Evolutionary conservation across 2,888 invertebrate species (phyloP).

Genomic region (Pecten maximus): DNA sequence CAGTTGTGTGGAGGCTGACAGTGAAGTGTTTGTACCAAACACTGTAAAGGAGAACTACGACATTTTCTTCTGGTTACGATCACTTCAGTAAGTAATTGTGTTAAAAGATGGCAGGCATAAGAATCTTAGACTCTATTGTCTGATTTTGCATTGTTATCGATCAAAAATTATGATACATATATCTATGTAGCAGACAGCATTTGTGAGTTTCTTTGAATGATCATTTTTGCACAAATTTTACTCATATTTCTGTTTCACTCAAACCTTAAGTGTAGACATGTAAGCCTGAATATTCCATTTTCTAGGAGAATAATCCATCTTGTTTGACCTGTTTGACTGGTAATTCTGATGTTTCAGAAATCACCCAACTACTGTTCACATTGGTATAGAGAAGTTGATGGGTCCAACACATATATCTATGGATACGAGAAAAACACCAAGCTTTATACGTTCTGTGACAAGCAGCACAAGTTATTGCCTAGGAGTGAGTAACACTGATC

Average conservation of each 20-base stretch:
- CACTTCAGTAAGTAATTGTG: neutral
- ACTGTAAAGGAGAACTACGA: neutral
- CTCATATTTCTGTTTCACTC: too few species aligned
- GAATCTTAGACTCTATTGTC: too few species aligned
- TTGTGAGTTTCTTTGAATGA: too few species aligned
- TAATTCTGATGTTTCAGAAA: neutral
- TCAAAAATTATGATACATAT: too few species aligned
- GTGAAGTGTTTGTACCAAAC: neutral
- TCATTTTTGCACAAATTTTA: too few species aligned
- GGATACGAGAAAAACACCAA: neutral
- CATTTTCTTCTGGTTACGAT: neutral
- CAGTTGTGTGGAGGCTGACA: neutral
- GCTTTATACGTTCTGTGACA: neutral
- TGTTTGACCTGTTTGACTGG: too few species aligned
- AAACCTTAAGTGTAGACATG: too few species aligned
- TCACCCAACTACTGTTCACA: neutral
- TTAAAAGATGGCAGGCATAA: neutral
- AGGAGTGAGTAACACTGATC: neutral
- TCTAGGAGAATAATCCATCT: too few species aligned
- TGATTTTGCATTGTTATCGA: too few species aligned
- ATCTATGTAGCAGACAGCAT: too few species aligned
- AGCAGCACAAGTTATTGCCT: neutral
- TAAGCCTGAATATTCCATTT: too few species aligned
- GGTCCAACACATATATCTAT: neutral
- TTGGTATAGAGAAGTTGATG: neutral